Evolutionary conservation across 2,888 invertebrate genomes (phyloP), one percentile per base, ranked within the genome.

Genomic region (Pseudococcus viburni): DNA sequence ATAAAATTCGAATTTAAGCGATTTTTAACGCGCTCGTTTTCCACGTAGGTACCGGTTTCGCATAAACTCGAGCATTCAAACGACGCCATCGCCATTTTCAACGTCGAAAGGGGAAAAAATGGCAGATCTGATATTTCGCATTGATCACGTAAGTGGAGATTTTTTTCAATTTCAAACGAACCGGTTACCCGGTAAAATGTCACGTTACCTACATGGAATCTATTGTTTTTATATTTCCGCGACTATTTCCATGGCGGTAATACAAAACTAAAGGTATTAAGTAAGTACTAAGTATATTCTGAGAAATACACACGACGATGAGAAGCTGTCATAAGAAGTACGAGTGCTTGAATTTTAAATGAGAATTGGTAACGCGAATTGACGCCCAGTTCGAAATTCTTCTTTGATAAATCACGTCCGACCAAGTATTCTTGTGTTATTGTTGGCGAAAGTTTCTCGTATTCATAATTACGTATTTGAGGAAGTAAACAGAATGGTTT

Each of bases 1-100:
- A 83, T 83, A 83, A 83, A 83, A 83, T 46, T 83, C 80, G 22
- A 46, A 83, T 83, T 83, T 83, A 42, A 83, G 46, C 80, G 80
- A 83, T 83, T 39, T 80, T 42, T 73, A 64, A 64, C 64, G 64
- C 22, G 64, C 8, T 22, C 22, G 19, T 64, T 64, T 64, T 59
- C 19, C 64, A 64, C 19, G 22, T 17, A 55, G 15, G 17, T 64
- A 64, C 64, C 22, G 64, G 64, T 64, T 64, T 64, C 11, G 33
- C 26, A 68, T 33, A 33, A 33, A 33, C 33, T 26, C 15, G 33
- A 17, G 73, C 17, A 73, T 73, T 73, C 33, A 64, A 55, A 64
- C 26, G 26, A 73, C 42, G 42, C 9, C 42, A 11, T 12, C 73
- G 73, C 17, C 73, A 33, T 73, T 33, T 73, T 73, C 7, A 33